These are phyloP conservation scores for Buathra laborator DNA, from an alignment of 2,888 invertebrate species.

Conservation along the genomic window DNA sequence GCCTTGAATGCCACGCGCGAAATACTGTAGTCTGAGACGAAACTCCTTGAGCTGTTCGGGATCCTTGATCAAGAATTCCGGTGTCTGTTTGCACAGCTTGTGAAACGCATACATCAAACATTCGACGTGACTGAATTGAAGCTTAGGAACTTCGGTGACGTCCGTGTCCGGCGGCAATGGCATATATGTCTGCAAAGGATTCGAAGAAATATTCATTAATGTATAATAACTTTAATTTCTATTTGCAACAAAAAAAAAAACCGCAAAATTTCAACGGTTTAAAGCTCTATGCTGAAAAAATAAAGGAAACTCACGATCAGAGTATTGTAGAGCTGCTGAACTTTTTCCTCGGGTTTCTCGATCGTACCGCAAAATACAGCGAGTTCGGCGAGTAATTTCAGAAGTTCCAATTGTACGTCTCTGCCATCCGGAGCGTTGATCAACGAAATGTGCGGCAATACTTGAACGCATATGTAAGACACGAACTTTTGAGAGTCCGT, in stretches of 20 bases:
- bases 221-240: neutral
- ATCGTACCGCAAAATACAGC: conserved; percentile 91
- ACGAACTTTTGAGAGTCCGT: conserved; percentile 95
- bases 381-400: conserved; percentile 95
- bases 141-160: conserved; percentile 90
- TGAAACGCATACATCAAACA: conserved; percentile 92
- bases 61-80: conserved; percentile 91
- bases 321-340: conserved; percentile 92
- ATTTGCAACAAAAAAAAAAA: neutral
- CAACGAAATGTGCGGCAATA: conserved; percentile 91
- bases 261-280: neutral
- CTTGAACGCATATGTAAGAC: conserved; percentile 93
- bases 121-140: conserved; percentile 97
- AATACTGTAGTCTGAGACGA: conserved; percentile 94
- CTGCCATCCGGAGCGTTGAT: conserved; percentile 88
- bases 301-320: conserved; percentile 89
- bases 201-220: conserved; percentile 47
- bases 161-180: conserved; percentile 93
- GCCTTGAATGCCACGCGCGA: conserved; percentile 96
- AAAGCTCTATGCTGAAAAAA: neutral
- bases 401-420: conserved; percentile 91
- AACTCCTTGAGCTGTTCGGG: conserved; percentile 94
- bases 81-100: conserved; percentile 92
- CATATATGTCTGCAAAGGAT: conserved; percentile 91
- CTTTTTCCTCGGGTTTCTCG: conserved; percentile 91